Evolutionary conservation across 2,113 vertebrate species (phyloP).

Genomic region (Nymphicus hollandicus): DNA sequence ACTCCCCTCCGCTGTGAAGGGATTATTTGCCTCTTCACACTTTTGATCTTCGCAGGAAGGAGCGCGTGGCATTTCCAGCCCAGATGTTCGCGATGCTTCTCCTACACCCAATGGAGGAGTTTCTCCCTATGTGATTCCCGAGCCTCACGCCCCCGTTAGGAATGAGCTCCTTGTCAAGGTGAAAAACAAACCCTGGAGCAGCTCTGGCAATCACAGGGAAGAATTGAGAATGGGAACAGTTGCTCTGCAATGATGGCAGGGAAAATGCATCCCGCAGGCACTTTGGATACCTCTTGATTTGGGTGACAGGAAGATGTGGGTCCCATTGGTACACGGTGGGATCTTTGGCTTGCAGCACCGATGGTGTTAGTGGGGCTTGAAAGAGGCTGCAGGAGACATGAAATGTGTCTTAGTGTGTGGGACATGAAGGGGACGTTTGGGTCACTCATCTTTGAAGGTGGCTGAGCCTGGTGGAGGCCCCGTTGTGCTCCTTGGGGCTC

Average conservation of each 20-base stretch:
- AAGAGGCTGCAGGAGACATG: neutral
- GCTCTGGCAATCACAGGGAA: neutral
- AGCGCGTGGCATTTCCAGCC: neutral
- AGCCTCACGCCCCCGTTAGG: neutral
- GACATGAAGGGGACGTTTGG: neutral
- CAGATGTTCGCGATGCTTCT: neutral
- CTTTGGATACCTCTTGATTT: neutral
- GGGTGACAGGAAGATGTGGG: fast-evolving
- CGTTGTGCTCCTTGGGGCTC: neutral
- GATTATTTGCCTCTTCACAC: slow-evolving; percentile 26
- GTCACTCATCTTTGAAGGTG: neutral
- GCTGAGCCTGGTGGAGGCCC: neutral
- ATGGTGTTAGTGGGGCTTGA: neutral
- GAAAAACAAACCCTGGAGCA: neutral
- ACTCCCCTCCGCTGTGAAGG: neutral
- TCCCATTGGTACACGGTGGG: neutral
- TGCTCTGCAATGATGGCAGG: neutral
- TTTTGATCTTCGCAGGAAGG: slow-evolving; percentile 22
- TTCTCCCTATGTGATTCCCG: neutral
- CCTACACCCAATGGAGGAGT: fast-evolving
- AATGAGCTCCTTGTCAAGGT: neutral
- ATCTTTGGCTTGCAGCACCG: neutral
- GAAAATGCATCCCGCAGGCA: neutral
- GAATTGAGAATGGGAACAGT: fast-evolving
- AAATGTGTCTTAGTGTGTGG: neutral